Evolutionary conservation across 2,113 vertebrate genomes (phyloP), one percentile per base, ranked within the genome.

Genomic region (Empidonax traillii): DNA sequence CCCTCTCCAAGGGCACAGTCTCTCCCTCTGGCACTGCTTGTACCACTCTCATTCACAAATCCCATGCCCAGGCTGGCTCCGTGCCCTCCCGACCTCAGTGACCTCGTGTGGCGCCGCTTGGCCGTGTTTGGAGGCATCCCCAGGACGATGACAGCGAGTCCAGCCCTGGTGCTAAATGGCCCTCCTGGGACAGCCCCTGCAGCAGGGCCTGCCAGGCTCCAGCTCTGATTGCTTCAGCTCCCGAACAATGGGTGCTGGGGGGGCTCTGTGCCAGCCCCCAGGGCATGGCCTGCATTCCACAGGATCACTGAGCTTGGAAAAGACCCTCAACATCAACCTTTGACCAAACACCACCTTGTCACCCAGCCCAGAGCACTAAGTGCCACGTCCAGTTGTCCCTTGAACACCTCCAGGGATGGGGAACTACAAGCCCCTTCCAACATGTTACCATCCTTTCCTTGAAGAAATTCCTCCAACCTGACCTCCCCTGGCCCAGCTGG

Each of bases 1-100:
- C 27, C 52, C 20, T 71, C 43, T 78, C 19, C 61, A 20, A 23
- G 14, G 61, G 35, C 62, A 3, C 1, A 0, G 12, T 12, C 51
- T 44, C 1, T 0, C 43, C 63, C 0, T 0, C 43, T 0, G 0
- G 69, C 4, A 0, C 71, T 49, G 61, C 61, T 30, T 1, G 0
- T 44, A 24, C 52, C 0, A 6, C 22, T 84, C 46, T 37, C 85
- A 52, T 69, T 91, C 85, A 62, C 78, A 62, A 53, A 43, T 41
- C 62, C 67, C 44, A 3, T 41, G 31, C 58, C 51, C 0, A 10
- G 15, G 44, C 89, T 86, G 76, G 89, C 73, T 62, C 55, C 0
- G 0, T 16, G 52, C 77, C 81, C 65, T 66, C 37, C 69, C 0
- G 39, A 53, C 93, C 87, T 58, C 2, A 10, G 31, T 55, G 81